Base-by-base conservation (phyloP, 2,113 vertebrate species). In the Crocuta crocuta region DNA sequence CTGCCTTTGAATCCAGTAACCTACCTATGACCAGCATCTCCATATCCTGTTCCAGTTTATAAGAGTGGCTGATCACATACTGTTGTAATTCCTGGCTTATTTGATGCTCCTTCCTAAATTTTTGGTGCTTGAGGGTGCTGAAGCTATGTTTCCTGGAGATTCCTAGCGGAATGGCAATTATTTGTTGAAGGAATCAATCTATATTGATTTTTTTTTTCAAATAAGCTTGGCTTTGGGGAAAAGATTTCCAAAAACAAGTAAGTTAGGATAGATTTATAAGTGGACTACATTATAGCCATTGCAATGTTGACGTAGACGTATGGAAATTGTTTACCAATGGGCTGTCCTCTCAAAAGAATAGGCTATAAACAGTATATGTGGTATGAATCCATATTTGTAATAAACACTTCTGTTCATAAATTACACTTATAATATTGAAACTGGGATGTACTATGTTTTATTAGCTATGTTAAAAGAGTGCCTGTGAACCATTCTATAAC, bases 21-120 rank as follows among this genome's bases (percentile, higher is more conserved):
- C 96, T 97, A 63, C 95, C 89, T 97, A 45, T 43, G 95, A 94
- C 98, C 19, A 90, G 39, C 39, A 39, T 39, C 39, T 39, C 39
- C 39, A 39, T 39, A 39, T 68, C 24, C 65, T n/a, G 8, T 13
- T 10, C 79, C 15, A 45, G n/a, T 79, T 90, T 82, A n/a, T 82
- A 53, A 74, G 48, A 92, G 28, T 82, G 50, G 21, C 85, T 90
- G 39, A 55, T 9, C 31, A 82, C n/a, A 33, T 21, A 53, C 39
- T 71, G 15, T 35, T 55, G 11, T 26, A 91, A 81, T 68, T 74
- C 15, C n/a, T 55, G 13, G n/a, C 45, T 93, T 26, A 39, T 92
- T 96, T 83, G 26, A 12, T 92, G 39, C 21, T 7, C 26, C 68
- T 92, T 15, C 15, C 15, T 71, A 39, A 55, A 65, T 31, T 65